Evolutionary conservation across 1,140 invertebrate species (phyloP), one percentile per base, ranked within the genome.

Genomic region (Glomeris maerens): DNA sequence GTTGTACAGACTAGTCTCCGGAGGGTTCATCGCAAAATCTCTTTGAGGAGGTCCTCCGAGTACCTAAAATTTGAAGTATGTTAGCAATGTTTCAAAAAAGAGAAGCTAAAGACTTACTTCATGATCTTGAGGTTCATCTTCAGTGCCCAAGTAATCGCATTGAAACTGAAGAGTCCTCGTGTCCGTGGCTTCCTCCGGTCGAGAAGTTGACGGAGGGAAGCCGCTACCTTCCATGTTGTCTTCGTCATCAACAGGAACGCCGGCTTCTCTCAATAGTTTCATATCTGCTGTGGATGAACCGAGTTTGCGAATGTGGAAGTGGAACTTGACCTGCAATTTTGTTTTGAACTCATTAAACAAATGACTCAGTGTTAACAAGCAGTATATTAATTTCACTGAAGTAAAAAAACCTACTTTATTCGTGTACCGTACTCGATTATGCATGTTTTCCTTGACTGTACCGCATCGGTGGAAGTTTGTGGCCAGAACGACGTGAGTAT

Each of bases 1-100:
- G 28, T 56, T 52, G 27, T 57, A 59, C 22, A 59, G 46, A 25
- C 49, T 50, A 27, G 39, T 47, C 31, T 53, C 47, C 13, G 36
- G 10, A 2, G 40, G 29, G 17, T 13, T 44, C 28, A 48, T 45
- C 27, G 48, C 49, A 1, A n/a, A n/a, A n/a, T n/a, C n/a, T n/a
- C n/a, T n/a, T n/a, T n/a, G n/a, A n/a, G n/a, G n/a, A n/a, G n/a
- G n/a, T n/a, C n/a, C n/a, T n/a, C n/a, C n/a, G n/a, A n/a, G n/a
- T n/a, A n/a, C n/a, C n/a, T n/a, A n/a, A n/a, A n/a, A n/a, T n/a
- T n/a, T n/a, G n/a, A n/a, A n/a, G n/a, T 17, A 36, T 10, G 17
- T 17, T 36, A 21, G 5, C 40, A 10, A 4, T 17, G 5, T 25
- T 21, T 42, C 40, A 21, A 21, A 42, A 42, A 42, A 42, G 17